A percentile compares a stretch with the other conserved stretches of the same genome.
phyloP scores from a whole-genome alignment of 2,113 vertebrate genomes.

The Festucalex cinctus region DNA sequence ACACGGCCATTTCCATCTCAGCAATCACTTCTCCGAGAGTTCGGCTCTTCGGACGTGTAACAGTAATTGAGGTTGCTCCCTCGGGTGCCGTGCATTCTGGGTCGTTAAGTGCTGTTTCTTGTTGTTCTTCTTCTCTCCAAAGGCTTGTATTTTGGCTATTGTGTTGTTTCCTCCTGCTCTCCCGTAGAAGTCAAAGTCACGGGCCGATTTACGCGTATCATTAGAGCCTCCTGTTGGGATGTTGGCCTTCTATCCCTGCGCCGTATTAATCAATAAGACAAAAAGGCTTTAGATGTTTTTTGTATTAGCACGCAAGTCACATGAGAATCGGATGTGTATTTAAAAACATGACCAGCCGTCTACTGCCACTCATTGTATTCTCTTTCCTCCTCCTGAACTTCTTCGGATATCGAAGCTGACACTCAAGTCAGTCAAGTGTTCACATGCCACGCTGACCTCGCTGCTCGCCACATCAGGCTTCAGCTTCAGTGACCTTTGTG shows the following conservation, averaged over 20 bases:
- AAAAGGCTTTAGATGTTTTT: constrained; percentile 55
- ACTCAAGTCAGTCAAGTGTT: constrained; percentile 46
- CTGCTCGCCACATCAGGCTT: constrained; percentile 45
- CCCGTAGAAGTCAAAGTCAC: constrained; percentile 54
- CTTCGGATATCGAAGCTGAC: constrained; percentile 15
- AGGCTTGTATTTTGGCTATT: constrained; percentile 74
- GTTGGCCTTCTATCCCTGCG: constrained; percentile 40
- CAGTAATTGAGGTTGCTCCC: constrained; percentile 82
- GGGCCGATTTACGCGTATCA: constrained; percentile 68
- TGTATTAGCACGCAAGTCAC: constrained; percentile 30
- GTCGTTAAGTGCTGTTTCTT: constrained; percentile 84
- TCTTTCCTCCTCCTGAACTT: constrained; percentile 1
- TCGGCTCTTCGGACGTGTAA: constrained; percentile 79
- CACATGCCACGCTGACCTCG: constrained; percentile 49
- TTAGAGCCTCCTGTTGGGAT: constrained; percentile 50
- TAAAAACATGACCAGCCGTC: constrained; percentile 8
- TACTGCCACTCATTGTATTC: constrained; percentile 13
- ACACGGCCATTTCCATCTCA: constrained; percentile 65
- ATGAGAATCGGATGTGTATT: constrained; percentile 28
- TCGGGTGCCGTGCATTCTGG: constrained; percentile 77
- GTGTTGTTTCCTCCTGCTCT: constrained; percentile 63
- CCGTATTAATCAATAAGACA: constrained; percentile 67
- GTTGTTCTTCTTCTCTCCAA: constrained; percentile 66
- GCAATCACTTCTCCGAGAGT: constrained; percentile 75
- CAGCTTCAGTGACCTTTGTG: constrained; percentile 64